Evolutionary conservation across 2,888 invertebrate genomes (phyloP), one percentile per base, ranked within the genome.

Genomic region (Automeris io): DNA sequence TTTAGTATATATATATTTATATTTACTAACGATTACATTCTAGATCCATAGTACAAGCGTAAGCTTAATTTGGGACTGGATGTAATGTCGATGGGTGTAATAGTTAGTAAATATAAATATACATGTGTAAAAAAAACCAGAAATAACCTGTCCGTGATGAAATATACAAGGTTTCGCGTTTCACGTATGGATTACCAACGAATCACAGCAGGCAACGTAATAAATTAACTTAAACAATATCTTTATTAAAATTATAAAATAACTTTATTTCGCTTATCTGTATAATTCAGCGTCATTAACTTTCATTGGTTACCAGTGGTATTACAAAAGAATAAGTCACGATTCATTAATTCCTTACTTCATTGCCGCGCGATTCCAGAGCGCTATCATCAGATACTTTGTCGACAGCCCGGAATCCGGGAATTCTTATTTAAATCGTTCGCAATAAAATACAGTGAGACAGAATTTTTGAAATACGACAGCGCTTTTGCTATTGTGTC

Each of bases 271-370:
- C 21, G n/a, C n/a, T 32, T 39, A 43, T 46, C 44, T 40, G 39
- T 40, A 58, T 60, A 59, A 59, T 60, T 57, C 47, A 55, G 55
- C 54, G 49, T 48, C 51, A 51, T 55, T 55, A 53, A 47, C 47
- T 53, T 44, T 51, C 54, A 60, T 60, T 62, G 57, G 63, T 66
- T 56, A 54, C 52, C 47, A 48, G 35, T 47, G 45, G 43, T 53
- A 52, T 59, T 55, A 61, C 60, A 60, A 61, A 63, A 60, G 55
- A 68, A 66, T 70, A 61, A 64, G 63, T 55, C 56, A 57, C 66
- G 67, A 70, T 67, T 67, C 70, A 71, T 73, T 71, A 69, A 64
- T 66, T 64, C 63, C 57, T 61, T 60, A 60, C 68, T 70, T 65
- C 57, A 59, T 61, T 51, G 55, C 51, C 49, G 51, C 47, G 45